These are phyloP conservation scores for Drosophila novamexicana DNA, from an alignment of 1,140 invertebrate genomes.

Conservation along the genomic window DNA sequence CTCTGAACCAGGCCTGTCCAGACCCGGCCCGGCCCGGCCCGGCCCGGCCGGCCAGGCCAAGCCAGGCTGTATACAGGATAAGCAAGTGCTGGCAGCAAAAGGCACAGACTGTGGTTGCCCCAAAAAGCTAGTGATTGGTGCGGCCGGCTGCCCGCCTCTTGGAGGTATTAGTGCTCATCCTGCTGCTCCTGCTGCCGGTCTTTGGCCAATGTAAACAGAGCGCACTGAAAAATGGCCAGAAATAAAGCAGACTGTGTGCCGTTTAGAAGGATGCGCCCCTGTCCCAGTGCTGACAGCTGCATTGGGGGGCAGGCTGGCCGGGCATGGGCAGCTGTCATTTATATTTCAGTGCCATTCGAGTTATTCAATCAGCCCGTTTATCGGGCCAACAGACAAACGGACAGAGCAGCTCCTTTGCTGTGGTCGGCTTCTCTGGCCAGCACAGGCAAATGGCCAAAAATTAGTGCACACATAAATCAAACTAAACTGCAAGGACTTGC, in stretches of 20 bases:
- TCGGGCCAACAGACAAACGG: conserved; percentile 24
- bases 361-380: conserved; percentile 70
- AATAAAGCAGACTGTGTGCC: conserved; percentile 58
- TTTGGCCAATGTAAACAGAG: conserved; percentile 63
- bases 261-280: conserved; percentile 40
- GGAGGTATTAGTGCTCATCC: conserved; percentile 39
- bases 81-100: conserved; percentile 61
- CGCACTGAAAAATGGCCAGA: conserved; percentile 76
- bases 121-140: conserved; percentile 62
- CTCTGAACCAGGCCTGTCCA: conserved; percentile 34
- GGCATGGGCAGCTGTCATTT: conserved; percentile 54
- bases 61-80: conserved; percentile 38
- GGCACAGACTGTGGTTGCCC: conserved; percentile 62
- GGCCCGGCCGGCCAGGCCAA: neutral
- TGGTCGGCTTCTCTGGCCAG: conserved; percentile 43
- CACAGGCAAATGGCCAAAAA: conserved; percentile 50
- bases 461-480: conserved; percentile 52
- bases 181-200: conserved; percentile 30
- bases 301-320: conserved; percentile 3
- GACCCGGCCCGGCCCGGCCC: neutral
- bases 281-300: conserved; percentile 56
- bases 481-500: conserved; percentile 13
- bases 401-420: conserved; percentile 46
- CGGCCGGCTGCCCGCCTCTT: conserved; percentile 30
- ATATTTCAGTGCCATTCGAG: conserved; percentile 62